Evolutionary conservation across 2,797 vertebrate genomes (phyloP), one percentile per base, ranked within the genome.

Genomic region (Sebastes melanostomus): DNA sequence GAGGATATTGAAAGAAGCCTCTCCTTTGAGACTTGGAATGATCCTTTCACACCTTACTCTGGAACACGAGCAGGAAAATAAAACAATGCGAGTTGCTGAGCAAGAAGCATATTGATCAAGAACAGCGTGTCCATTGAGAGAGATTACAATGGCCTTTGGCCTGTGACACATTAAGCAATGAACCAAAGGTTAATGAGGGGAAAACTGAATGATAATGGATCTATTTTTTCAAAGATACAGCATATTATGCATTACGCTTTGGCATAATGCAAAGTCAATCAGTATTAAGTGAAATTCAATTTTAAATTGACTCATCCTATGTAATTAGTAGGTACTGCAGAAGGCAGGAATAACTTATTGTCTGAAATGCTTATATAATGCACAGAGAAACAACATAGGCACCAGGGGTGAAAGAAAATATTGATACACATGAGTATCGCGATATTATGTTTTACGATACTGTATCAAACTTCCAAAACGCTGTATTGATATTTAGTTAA

Each of bases 41-140:
- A 94, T 95, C 93, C 93, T 94, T 96, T 96, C 95, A 96, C 95
- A 96, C 95, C 94, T 96, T 87, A 81, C 84, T 72, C 80, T 93
- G 93, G 93, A 94, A 95, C 92, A 78, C 75, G 54, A 67, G 92
- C 94, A 94, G 95, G 93, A 94, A 94, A 93, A 93, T 92, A 90
- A 91, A 94, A 96, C 95, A 96, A 95, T 96, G 94, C 32, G 56
- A 93, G 92, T 82, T 88, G 95, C 94, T 92, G 94, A 93, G 90
- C 91, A 89, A 90, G 92, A 88, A 82, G 88, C 91, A 82, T 93
- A 93, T 93, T 95, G 94, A 95, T 95, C 90, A 93, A 92, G 93
- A 93, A 90, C 92, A 89, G 93, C 80, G 89, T 89, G 92, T 94
- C 93, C 92, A 94, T 93, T 92, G 93, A 94, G 91, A 86, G 91